These are phyloP conservation scores for Brachypodius melanocephalos DNA, from an alignment of 2,113 vertebrate species.

Conservation along the genomic window DNA sequence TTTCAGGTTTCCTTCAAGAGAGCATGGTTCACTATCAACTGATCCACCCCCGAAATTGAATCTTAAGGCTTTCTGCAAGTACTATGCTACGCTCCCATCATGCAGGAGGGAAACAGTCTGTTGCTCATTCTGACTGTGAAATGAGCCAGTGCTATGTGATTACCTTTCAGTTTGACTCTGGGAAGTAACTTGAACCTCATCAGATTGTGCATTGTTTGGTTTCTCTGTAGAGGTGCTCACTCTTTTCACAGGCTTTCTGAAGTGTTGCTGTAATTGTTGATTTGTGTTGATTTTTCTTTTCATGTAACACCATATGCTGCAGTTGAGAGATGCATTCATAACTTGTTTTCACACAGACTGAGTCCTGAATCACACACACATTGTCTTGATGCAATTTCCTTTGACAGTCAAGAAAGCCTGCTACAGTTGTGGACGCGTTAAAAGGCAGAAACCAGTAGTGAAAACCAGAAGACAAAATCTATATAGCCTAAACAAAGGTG, in stretches of 20 bases:
- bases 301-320: constrained; percentile 46
- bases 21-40: constrained; percentile 24
- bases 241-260: constrained; percentile 49
- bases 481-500: neutral
- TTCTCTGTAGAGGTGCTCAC: neutral
- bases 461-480: neutral
- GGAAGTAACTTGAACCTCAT: constrained; percentile 55
- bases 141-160: constrained; percentile 52
- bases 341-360: constrained; percentile 34
- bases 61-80: constrained; percentile 60
- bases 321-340: constrained; percentile 23
- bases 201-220: constrained; percentile 22
- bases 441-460: neutral
- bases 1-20: constrained; percentile 15
- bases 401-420: neutral
- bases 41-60: constrained; percentile 50
- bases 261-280: constrained; percentile 65
- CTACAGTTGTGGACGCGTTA: neutral
- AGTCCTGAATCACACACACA: constrained; percentile 6
- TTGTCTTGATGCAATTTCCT: constrained; percentile 32
- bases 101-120: neutral
- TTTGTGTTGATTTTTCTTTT: constrained; percentile 54
- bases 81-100: constrained; percentile 14
- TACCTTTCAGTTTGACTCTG: constrained; percentile 50
- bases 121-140: constrained; percentile 59